Percentiles rank a stretch among this genome's conserved stretches.
Conservation (phyloP, 2,888 invertebrate genomes). For the Ormyrus labotus region DNA sequence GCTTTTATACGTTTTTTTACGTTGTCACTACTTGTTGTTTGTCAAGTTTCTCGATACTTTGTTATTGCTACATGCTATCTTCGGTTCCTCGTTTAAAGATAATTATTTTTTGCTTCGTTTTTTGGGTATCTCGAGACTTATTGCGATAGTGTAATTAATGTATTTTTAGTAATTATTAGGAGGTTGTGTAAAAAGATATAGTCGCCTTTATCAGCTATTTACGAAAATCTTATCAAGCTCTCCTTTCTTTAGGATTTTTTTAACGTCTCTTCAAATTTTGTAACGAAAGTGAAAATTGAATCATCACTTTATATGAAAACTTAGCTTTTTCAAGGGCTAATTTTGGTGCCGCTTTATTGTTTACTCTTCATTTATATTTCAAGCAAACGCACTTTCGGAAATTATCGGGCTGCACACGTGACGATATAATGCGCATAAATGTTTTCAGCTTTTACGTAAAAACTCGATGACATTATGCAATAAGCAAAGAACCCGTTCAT, state of each 20-base stretch:
- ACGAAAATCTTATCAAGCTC: constrained; percentile 16
- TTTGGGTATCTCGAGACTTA: neutral
- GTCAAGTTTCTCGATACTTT: neutral
- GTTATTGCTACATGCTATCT: neutral
- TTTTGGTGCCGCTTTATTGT: too few species aligned
- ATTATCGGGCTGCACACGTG: neutral
- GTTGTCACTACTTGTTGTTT: neutral
- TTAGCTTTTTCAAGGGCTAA: neutral
- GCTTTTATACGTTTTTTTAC: neutral
- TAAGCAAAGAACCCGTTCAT: neutral
- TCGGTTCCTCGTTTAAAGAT: neutral
- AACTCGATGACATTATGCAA: neutral
- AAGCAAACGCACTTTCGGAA: neutral
- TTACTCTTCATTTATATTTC: too few species aligned
- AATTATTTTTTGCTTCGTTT: neutral
- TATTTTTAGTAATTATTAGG: constrained; percentile 1
- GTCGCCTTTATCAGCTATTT: constrained; percentile 19
- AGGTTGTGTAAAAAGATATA: constrained; percentile 9
- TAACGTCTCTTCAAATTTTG: neutral
- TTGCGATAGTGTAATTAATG: neutral
- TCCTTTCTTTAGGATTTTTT: constrained; percentile 1
- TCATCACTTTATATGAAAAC: neutral
- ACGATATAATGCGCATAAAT: neutral
- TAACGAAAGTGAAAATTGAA: neutral
- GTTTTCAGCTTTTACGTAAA: neutral